Evolutionary conservation across 2,797 vertebrate genomes (phyloP), one percentile per base, ranked within the genome.

Genomic region (Sciurus carolinensis): DNA sequence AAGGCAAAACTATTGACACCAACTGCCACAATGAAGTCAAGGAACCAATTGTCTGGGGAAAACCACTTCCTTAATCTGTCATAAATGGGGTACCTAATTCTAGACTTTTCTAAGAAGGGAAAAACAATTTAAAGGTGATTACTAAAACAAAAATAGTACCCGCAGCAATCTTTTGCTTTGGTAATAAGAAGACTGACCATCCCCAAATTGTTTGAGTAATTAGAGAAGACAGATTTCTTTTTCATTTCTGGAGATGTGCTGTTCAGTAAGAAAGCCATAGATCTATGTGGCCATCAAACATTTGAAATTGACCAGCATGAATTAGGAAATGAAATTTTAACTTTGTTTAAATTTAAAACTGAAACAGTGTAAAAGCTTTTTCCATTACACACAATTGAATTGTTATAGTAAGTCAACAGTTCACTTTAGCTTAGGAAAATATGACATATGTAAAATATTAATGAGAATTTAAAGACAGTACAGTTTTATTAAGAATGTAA

Each of bases 291-390:
- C 42, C 64, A 54, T 0, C 36, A 39, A 73, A 11, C 22, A 36
- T 54, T 54, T 96, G 67, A 76, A 69, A 88, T 88, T 71, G 15
- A 57, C 64, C 39, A 76, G 12, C 4, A 54, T 33, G 47, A 88
- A 1, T 50, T 54, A 95, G 5, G 28, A 79, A 85, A 54, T 72
- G 12, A 64, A 84, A 85, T 52, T 79, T 84, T 82, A 71, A 47
- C 54, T 79, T 73, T 62, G 10, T 33, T 88, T 82, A 71, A 50
- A 90, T 57, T 86, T 50, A 91, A 95, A 87, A 81, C 28, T 6
- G 7, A 72, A 95, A 44, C 24, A 26, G 5, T 67, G 8, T 33
- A 47, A 75, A 85, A n/a, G 30, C n/a, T 50, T 77, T 92, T 76
- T 15, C 36, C 36, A 75, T 36, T 95, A 39, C 59, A 77, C 30